These are phyloP conservation scores for Darevskia nairensis DNA, from an alignment of 2,797 vertebrate species.

Conservation along the genomic window DNA sequence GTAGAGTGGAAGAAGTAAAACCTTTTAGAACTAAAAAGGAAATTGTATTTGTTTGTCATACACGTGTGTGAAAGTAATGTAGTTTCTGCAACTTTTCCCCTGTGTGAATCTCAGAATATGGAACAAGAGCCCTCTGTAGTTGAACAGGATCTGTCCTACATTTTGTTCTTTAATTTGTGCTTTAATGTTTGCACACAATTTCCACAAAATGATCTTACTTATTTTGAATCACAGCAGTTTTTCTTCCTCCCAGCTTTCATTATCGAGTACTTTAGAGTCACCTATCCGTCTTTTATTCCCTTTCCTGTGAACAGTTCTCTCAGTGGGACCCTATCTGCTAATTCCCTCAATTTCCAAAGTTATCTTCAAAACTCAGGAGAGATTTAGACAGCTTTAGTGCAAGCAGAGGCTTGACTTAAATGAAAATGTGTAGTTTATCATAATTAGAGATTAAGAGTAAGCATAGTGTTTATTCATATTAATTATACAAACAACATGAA, in stretches of 20 bases:
- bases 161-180: background rate
- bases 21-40: background rate
- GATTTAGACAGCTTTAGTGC: constrained; percentile 37
- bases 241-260: constrained; percentile 36
- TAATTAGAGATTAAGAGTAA: constrained; percentile 45
- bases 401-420: constrained; percentile 43
- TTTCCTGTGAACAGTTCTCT: constrained; percentile 16
- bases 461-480: constrained; percentile 42
- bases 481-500: constrained; percentile 43
- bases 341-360: constrained; percentile 45
- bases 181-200: constrained; percentile 5
- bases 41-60: background rate
- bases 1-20: background rate
- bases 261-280: constrained; percentile 19
- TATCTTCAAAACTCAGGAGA: constrained; percentile 46
- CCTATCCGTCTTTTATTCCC: constrained; percentile 26
- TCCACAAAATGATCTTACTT: background rate
- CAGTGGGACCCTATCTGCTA: constrained; percentile 21
- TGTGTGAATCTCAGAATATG: background rate
- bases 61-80: background rate
- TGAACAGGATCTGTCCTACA: background rate
- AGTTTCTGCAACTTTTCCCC: background rate
- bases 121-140: background rate
- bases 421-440: constrained; percentile 38
- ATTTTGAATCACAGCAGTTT: constrained; percentile 13